Evolutionary conservation across 1,140 invertebrate species (phyloP).

Genomic region (Drosophila tristis): DNA sequence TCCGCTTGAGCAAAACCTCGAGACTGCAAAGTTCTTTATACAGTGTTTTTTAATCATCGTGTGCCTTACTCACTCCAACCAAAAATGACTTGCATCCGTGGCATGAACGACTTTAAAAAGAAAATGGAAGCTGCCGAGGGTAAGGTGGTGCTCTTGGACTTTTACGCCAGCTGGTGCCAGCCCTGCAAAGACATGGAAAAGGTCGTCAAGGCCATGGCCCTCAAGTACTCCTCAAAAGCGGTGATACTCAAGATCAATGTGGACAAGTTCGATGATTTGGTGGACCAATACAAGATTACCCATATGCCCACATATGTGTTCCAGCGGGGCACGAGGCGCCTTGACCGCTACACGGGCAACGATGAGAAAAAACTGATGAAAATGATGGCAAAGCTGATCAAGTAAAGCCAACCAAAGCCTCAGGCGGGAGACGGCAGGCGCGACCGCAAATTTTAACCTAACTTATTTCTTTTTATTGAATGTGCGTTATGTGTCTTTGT

Average conservation of each 20-base stretch:
- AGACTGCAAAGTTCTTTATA: neutral
- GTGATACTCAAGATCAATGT: slow-evolving; percentile 58
- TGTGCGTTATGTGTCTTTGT: too few species aligned
- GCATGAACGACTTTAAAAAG: slow-evolving; percentile 55
- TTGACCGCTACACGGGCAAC: slow-evolving; percentile 45
- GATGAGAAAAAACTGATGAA: slow-evolving; percentile 55
- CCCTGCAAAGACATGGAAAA: slow-evolving; percentile 88
- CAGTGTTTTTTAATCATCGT: neutral
- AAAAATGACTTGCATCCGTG: slow-evolving; percentile 44
- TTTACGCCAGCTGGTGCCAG: slow-evolving; percentile 85
- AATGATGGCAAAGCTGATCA: slow-evolving; percentile 47
- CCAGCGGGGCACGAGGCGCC: slow-evolving; percentile 16
- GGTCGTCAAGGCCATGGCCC: slow-evolving; percentile 40
- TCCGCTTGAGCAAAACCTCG: slow-evolving; percentile 1
- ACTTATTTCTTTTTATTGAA: too few species aligned
- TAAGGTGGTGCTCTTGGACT: slow-evolving; percentile 87
- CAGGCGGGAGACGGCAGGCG: too few species aligned
- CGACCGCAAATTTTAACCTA: too few species aligned
- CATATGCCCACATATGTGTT: slow-evolving; percentile 67
- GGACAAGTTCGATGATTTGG: slow-evolving; percentile 57
- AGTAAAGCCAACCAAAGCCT: slow-evolving; percentile 15
- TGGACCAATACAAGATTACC: slow-evolving; percentile 44
- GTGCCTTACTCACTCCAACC: neutral
- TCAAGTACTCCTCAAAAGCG: slow-evolving; percentile 46
- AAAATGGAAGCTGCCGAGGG: slow-evolving; percentile 85